Base-by-base conservation (phyloP, 2,113 vertebrate species). In the Dicerorhinus sumatrensis region DNA sequence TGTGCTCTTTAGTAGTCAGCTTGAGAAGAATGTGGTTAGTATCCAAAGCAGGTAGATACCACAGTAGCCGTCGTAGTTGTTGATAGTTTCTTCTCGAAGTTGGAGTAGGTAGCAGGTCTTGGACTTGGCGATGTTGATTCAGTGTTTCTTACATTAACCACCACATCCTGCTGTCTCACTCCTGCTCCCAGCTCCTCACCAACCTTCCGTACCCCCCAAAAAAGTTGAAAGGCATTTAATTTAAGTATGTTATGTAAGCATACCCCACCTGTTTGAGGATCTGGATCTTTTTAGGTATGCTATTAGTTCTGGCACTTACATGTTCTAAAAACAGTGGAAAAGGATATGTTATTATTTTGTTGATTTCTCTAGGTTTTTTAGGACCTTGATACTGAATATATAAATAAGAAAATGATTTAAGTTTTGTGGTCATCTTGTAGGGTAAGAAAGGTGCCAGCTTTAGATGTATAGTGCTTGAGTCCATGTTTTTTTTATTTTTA, bases 301-400 rank as follows among this genome's bases (percentile, higher is more conserved):
- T 94, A 0, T 85, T 89, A 56, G 31, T 85, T 89, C 36, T 82
- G n/a, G 33, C 23, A 39, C 92, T 72, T 72, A n/a, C 29, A n/a
- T 39, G 33, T 81, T 33, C 29, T 89, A 67, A 72, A 75, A 75
- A 46, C 31, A 90, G n/a, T 27, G 33, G 31, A 76, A 96, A 73
- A 51, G 6, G 8, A 13, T 65, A 6, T 89, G 33, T 42, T 80
- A 13, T 3, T 86, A 33, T 93, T 58, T 81, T 76, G 54, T 88
- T 91, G 77, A 62, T 93, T 76, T 95, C 46, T 75, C 86, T 31
- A 85, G 16, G 67, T 12, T 75, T 84, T 95, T 79, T 82, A 77
- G 58, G 72, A 46, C 65, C 39, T 93, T 92, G 84, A 83, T 63
- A 83, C 8, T 67, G 18, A 20, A 25, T 87, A 69, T 58, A 17